Evolutionary conservation across 2,797 vertebrate species (phyloP).

Genomic region (Crenuchus spilurus): DNA sequence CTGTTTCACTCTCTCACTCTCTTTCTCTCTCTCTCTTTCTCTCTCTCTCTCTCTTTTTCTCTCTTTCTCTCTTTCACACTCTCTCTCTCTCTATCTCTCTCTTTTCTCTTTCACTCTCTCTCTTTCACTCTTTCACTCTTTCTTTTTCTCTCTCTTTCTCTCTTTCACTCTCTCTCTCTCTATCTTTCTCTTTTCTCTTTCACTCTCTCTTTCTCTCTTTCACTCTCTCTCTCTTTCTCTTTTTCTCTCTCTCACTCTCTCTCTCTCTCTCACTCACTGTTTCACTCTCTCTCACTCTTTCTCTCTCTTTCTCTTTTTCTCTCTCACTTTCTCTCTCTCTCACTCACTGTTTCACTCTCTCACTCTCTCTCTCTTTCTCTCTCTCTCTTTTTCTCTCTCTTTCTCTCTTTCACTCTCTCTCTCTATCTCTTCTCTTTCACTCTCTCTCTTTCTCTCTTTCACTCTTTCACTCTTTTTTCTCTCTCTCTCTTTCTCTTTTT

Average conservation of each 20-base stretch:
- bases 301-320: constrained; percentile 20
- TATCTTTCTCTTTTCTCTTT: constrained; percentile 4
- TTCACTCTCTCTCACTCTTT: neutral
- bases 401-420: neutral
- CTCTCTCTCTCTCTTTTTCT: constrained; percentile 32
- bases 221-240: neutral
- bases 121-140: neutral
- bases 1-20: neutral
- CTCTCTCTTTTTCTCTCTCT: neutral
- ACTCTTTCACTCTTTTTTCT: constrained; percentile 13
- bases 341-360: neutral
- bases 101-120: constrained; percentile 25
- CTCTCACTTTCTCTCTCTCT: neutral
- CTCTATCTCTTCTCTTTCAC: neutral
- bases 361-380: neutral
- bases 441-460: constrained; percentile 25
- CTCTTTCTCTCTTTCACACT: neutral
- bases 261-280: neutral
- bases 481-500: constrained; percentile 39
- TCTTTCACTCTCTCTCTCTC: neutral
- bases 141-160: neutral
- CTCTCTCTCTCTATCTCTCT: constrained; percentile 22
- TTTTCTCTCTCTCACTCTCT: neutral
- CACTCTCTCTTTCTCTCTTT: neutral
- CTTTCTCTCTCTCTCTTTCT: neutral